Conservation (phyloP, 30 jellyfish, hydroid and myxozoan species). For the Hydractinia echinata region DNA sequence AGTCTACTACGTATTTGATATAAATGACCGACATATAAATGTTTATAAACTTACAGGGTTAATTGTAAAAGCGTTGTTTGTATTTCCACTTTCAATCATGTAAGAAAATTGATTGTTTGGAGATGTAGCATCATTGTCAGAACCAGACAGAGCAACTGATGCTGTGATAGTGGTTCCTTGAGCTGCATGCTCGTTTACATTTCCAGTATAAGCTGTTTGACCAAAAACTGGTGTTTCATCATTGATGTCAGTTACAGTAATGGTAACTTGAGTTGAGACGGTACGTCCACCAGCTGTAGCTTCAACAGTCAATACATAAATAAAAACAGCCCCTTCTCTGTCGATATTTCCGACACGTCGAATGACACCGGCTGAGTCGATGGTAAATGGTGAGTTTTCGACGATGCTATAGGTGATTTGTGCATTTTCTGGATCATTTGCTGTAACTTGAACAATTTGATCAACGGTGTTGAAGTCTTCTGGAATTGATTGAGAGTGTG, state of each 20-base stretch:
- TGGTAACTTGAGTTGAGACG: conserved; percentile 30
- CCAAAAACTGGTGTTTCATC: conserved; percentile 70
- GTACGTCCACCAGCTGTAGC: conserved; percentile 46
- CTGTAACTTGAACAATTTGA: conserved; percentile 1
- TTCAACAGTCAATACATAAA: background rate
- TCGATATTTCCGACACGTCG: background rate
- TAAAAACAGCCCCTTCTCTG: background rate
- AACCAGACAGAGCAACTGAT: background rate
- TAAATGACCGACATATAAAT: no score
- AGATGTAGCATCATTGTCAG: conserved; percentile 4
- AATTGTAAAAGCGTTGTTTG: conserved; percentile 13
- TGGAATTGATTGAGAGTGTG: background rate
- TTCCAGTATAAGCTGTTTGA: background rate
- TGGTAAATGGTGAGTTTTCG: background rate
- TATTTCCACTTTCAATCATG: conserved; percentile 21
- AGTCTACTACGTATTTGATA: no score
- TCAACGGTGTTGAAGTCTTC: background rate
- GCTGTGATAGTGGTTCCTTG: background rate
- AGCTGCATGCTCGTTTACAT: conserved; percentile 11
- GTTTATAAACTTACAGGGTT: background rate
- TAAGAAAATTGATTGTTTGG: background rate
- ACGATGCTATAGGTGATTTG: background rate
- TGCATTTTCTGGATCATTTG: conserved; percentile 11
- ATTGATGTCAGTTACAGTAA: conserved; percentile 67
- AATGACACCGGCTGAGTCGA: background rate